Evolutionary conservation across 2,888 invertebrate genomes (phyloP), one percentile per base, ranked within the genome.

Genomic region (Sicus ferrugineus): DNA sequence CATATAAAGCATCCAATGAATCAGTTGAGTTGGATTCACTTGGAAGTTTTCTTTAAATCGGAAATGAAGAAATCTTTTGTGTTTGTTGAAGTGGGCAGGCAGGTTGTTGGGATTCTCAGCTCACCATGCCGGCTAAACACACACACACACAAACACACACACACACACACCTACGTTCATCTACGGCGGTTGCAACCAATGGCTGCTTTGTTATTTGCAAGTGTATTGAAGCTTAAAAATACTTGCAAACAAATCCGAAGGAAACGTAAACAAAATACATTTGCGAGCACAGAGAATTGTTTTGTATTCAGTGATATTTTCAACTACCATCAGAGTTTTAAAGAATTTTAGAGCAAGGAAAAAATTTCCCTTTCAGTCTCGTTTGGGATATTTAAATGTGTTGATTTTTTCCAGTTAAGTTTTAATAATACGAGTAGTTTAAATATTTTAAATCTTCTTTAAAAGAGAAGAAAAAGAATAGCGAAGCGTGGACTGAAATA

Each of bases 1-100:
- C 7, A 14, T 9, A 34, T 34, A 34, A 34, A 34, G 34, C 34
- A 34, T 34, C 34, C 19, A 34, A 61, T 34, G 34, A 7, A 9
- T 34, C 34, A 34, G 34, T 34, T 34, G 34, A 34, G 54, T 68
- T 67, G 62, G 16, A 67, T 58, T 42, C 19, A 61, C 52, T 56
- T 34, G 68, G 30, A 67, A 70, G 63, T 67, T 69, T 72, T 48
- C 67, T 70, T 72, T 64, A 72, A 73, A 73, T 73, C 73, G 69
- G 66, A 74, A 73, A 72, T 71, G 71, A 73, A 74, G 72, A 67
- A 73, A 42, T 54, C 52, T 59, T 65, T 61, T 63, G 58, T 62
- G 48, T 65, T 31, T 16, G 5, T 14, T 16, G 16, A 61, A n/a
- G n/a, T n/a, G n/a, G n/a, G n/a, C n/a, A n/a, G n/a, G 50, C 30